These are phyloP conservation scores for Mustela lutreola DNA, from an alignment of 2,113 vertebrate genomes.

Conservation along the genomic window DNA sequence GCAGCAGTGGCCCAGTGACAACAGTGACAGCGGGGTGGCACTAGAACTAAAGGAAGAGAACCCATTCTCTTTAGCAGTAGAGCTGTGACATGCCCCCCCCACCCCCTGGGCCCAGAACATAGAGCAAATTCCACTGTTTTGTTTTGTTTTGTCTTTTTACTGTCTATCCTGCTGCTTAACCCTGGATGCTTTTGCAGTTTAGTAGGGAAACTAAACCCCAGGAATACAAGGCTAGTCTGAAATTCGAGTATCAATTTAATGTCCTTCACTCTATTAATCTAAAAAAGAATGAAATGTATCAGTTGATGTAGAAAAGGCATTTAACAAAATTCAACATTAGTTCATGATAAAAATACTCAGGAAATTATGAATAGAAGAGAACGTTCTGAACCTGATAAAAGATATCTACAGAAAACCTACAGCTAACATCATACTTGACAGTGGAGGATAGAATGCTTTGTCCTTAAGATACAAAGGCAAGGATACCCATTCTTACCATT, in stretches of 20 bases:
- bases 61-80: not conserved
- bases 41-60: not conserved
- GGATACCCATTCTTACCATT: not conserved
- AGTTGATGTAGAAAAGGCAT: not conserved
- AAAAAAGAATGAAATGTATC: not conserved
- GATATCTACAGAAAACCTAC: not conserved
- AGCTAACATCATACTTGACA: constrained; percentile 10
- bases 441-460: not conserved
- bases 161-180: not conserved
- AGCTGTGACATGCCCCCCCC: not conserved
- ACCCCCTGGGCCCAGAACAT: not conserved
- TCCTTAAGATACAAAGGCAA: not conserved
- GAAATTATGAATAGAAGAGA: not conserved
- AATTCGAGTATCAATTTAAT: constrained; percentile 49
- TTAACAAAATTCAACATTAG: not conserved
- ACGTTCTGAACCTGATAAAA: constrained; percentile 23
- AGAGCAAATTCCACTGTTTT: not conserved
- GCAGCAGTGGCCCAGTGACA: not conserved
- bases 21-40: not conserved
- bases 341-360: constrained; percentile 39
- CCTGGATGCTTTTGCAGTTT: not conserved
- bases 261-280: not conserved
- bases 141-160: not conserved
- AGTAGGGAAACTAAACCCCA: not conserved
- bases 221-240: not conserved